Evolutionary conservation across 1,140 invertebrate genomes (phyloP), one percentile per base, ranked within the genome.

Genomic region (Trichonephila inaurata): DNA sequence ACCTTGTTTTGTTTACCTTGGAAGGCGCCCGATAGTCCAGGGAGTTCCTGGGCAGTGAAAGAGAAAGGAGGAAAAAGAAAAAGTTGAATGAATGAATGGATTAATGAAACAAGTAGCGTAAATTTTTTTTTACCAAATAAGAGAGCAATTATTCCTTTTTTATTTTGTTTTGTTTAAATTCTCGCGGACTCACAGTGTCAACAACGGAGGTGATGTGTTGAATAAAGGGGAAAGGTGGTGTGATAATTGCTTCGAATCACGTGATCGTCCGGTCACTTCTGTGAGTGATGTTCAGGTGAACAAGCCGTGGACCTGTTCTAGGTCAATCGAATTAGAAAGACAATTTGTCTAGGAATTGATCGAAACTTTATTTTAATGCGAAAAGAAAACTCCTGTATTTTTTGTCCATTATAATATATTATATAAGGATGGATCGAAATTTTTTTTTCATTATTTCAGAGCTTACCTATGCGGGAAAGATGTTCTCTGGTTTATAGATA

Each of bases 1-100:
- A 40, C 72, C 28, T 77, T 77, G 72, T 40, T 77, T 77, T 40
- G 72, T 77, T 77, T 77, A 77, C 72, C 72, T 77, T 77, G 72
- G 33, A 28, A 33, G 72, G 72, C 72, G 72, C 72, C 72, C 2
- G 5, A 77, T 18, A 40, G 72, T 77, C 72, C 51, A 51, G 51
- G 51, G 51, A 51, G 51, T 10, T 51, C 7, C 51, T 51, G 72
- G 33, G 40, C 14, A 14, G n/a, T 0, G 64, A 7, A 66, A 66
- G 19, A 2, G 21, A 69, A 28, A 8, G 24, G n/a, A 7, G n/a
- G 12, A 3, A 69, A 69, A 24, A 24, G 10, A 10, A 51, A 51
- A 51, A 51, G 24, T 4, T 69, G 66, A 14, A 69, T 24, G n/a
- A 69, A 24, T 12, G n/a, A 69, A 33, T 40, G 28, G 33, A 33